Percentiles rank a stretch among this genome's conserved stretches.
Evolutionary conservation across 1,140 invertebrate genomes (phyloP).

Genomic region (Trypoxylus dichotomus): DNA sequence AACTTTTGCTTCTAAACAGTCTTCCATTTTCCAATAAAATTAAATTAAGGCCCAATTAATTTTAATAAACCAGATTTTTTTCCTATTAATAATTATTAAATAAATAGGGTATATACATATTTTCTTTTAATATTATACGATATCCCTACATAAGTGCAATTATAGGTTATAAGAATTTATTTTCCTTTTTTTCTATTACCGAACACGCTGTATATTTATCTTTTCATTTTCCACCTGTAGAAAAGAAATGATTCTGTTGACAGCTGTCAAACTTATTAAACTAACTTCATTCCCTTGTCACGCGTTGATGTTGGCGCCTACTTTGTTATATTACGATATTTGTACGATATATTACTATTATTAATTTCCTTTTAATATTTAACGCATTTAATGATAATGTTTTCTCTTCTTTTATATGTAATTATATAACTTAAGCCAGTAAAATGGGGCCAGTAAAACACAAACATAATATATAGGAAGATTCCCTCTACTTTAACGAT

Average conservation of each 20-base stretch:
- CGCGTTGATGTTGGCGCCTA: background rate
- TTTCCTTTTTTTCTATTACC: background rate
- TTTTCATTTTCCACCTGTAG: too few relatives aligned
- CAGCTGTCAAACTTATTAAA: background rate
- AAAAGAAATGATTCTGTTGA: too few relatives aligned
- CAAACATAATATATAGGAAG: background rate
- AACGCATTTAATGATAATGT: background rate
- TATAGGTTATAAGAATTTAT: background rate
- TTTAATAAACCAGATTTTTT: too few relatives aligned
- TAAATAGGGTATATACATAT: background rate
- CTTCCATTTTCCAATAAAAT: background rate
- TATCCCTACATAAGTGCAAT: constrained; percentile 19
- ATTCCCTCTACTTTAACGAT: background rate
- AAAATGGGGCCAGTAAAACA: constrained; percentile 17
- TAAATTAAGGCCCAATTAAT: too few relatives aligned
- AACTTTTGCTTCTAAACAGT: background rate
- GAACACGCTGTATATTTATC: too few relatives aligned
- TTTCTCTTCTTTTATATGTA: background rate
- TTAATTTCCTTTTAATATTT: background rate
- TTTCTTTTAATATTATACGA: background rate
- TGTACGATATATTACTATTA: too few relatives aligned
- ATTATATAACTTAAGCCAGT: constrained; percentile 22
- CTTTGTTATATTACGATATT: background rate
- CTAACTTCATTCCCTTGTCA: background rate
- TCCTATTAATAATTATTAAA: too few relatives aligned